Evolutionary conservation across 2,113 vertebrate species (phyloP).

Genomic region (Oncorhynchus clarkii): DNA sequence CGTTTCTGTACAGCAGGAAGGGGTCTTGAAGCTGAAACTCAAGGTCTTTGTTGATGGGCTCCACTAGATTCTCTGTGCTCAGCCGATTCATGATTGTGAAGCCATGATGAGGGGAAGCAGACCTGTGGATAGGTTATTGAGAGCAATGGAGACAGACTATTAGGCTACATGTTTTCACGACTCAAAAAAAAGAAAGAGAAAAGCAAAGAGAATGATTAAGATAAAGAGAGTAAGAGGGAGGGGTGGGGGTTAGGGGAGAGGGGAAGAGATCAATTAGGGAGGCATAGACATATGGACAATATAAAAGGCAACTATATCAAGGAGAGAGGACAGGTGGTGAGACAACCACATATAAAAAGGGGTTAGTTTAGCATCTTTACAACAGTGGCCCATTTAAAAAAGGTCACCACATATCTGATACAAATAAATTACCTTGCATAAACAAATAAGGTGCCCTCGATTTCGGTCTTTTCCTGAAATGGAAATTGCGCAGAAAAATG

Average conservation of each 20-base stretch:
- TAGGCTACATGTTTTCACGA: neutral
- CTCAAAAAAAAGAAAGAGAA: neutral
- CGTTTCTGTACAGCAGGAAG: slow-evolving; percentile 95
- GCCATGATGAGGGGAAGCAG: slow-evolving; percentile 92
- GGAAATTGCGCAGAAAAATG: neutral
- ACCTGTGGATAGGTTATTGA: slow-evolving; percentile 69
- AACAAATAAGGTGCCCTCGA: slow-evolving; percentile 97
- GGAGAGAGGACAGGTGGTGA: too few relatives aligned
- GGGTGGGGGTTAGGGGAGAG: too few relatives aligned
- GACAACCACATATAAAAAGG: too few relatives aligned
- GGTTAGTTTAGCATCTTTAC: too few relatives aligned
- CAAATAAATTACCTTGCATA: slow-evolving; percentile 84
- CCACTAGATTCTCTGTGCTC: slow-evolving; percentile 92
- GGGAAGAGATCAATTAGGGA: too few relatives aligned
- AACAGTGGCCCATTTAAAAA: too few relatives aligned
- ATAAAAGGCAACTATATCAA: too few relatives aligned
- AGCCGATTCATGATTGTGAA: slow-evolving; percentile 98
- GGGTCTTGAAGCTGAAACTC: slow-evolving; percentile 98
- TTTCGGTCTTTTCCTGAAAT: slow-evolving; percentile 93
- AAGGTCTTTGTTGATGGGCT: slow-evolving; percentile 97
- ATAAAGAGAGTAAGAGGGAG: too few relatives aligned
- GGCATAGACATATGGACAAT: too few relatives aligned
- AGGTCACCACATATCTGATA: too few relatives aligned
- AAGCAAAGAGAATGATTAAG: neutral
- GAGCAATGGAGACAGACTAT: neutral